A percentile compares a stretch with the other conserved stretches of the same genome.
Evolutionary conservation across 2,113 vertebrate genomes (phyloP).

Genomic region (Callocephalon fimbriatum): DNA sequence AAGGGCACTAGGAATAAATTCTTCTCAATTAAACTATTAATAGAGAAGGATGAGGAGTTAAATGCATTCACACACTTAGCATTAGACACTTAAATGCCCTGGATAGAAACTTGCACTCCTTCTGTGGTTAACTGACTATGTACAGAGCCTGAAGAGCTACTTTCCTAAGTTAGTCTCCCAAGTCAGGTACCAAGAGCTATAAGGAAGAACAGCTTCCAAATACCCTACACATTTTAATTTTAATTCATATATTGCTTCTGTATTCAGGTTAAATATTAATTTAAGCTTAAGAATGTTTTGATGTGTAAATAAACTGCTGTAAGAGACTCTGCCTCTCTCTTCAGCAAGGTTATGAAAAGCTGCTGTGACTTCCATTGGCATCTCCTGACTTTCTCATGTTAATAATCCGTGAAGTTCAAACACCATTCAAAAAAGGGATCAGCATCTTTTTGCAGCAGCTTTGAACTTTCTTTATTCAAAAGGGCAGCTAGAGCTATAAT

Average conservation of each 20-base stretch:
- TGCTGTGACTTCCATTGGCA: background rate
- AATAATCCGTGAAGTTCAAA: background rate
- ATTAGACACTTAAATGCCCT: background rate
- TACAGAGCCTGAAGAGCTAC: background rate
- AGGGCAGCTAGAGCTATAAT: conserved; percentile 27
- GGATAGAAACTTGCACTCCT: background rate
- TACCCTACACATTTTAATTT: background rate
- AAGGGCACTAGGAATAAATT: background rate
- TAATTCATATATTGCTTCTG: background rate
- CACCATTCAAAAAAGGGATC: background rate
- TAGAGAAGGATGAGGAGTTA: background rate
- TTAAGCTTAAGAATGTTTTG: background rate
- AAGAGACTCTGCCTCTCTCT: background rate
- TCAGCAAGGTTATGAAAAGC: background rate
- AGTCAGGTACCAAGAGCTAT: background rate
- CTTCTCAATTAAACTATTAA: background rate
- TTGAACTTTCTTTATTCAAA: conserved; percentile 46
- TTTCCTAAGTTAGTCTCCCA: background rate
- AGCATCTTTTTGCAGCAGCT: background rate
- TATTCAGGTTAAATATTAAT: background rate
- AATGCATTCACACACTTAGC: background rate
- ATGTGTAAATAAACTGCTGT: background rate
- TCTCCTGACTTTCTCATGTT: background rate
- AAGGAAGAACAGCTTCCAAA: background rate
- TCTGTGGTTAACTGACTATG: background rate